These are phyloP conservation scores for Dromaius novaehollandiae DNA, from an alignment of 2,113 vertebrate species.

Conservation along the genomic window DNA sequence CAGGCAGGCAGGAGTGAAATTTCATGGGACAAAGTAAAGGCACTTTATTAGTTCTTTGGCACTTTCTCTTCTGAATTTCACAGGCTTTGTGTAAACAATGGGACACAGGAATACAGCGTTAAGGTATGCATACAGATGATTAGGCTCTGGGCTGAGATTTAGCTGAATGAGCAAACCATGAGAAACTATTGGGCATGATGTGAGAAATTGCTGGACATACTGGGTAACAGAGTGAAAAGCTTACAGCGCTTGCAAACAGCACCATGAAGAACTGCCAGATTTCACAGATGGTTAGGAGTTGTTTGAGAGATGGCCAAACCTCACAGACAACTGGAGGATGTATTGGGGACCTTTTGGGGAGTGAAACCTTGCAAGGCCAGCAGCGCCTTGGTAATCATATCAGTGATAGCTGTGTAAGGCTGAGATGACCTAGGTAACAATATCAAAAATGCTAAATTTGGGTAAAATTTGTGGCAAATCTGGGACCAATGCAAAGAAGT, in stretches of 20 bases:
- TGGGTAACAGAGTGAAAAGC: not conserved
- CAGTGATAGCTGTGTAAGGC: not conserved
- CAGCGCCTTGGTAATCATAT: not conserved
- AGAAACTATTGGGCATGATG: fast-evolving
- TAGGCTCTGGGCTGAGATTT: not conserved
- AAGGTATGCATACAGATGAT: not conserved
- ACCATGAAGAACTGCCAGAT: not conserved
- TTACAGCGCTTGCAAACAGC: fast-evolving
- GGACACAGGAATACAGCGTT: not conserved
- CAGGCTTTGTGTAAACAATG: not conserved
- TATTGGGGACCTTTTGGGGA: not conserved
- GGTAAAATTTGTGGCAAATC: not conserved
- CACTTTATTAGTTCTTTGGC: not conserved
- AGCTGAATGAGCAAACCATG: not conserved
- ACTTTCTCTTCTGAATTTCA: not conserved
- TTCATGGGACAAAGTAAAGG: not conserved
- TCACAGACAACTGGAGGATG: not conserved
- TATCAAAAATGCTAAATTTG: not conserved
- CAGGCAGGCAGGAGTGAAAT: not conserved
- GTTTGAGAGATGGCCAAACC: not conserved
- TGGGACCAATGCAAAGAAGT: not conserved
- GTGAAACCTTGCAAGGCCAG: not conserved
- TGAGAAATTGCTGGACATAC: not conserved
- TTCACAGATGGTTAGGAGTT: not conserved
- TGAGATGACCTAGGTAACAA: not conserved